phyloP scores from a whole-genome alignment of 1,140 invertebrate species.

The Drosophila navojoa region DNA sequence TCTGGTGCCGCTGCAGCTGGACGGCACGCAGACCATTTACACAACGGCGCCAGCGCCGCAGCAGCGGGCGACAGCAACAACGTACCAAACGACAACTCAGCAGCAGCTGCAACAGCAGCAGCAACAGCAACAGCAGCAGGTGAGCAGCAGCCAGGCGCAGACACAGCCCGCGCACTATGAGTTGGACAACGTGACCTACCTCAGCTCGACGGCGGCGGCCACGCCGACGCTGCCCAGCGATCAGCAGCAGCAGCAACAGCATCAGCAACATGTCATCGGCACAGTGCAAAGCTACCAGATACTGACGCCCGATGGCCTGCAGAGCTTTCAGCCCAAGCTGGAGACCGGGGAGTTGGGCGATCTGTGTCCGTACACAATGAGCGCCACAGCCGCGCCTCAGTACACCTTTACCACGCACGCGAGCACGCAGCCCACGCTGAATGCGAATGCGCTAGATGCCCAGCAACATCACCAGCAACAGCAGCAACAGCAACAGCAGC shows the following conservation, averaged over 20 bases:
- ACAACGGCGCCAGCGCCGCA: constrained; percentile 65
- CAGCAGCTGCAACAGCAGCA: constrained; percentile 41
- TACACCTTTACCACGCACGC: constrained; percentile 76
- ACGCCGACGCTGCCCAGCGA: constrained; percentile 53
- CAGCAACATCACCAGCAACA: constrained; percentile 55
- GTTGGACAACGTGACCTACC: constrained; percentile 76
- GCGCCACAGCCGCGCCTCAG: constrained; percentile 54
- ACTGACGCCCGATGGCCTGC: constrained; percentile 76
- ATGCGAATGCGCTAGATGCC: constrained; percentile 66
- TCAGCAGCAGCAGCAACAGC: constrained; percentile 56
- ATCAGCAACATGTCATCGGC: constrained; percentile 78
- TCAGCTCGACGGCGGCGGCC: constrained; percentile 69
- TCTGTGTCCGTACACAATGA: constrained; percentile 74
- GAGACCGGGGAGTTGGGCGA: constrained; percentile 65
- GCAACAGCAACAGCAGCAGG: constrained; percentile 52
- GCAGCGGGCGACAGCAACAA: constrained; percentile 48
- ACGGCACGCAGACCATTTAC: constrained; percentile 78
- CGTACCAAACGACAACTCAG: constrained; percentile 55
- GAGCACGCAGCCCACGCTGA: constrained; percentile 66
- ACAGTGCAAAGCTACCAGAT: constrained; percentile 83
- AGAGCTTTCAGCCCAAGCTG: constrained; percentile 79
- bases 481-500: constrained; percentile 67
- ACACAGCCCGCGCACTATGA: constrained; percentile 72
- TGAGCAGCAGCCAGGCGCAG: constrained; percentile 52
- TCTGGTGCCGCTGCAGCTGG: constrained; percentile 73